These are phyloP conservation scores for Gymnopithys bicolor DNA, from an alignment of 2,797 vertebrate genomes.

Conservation along the genomic window DNA sequence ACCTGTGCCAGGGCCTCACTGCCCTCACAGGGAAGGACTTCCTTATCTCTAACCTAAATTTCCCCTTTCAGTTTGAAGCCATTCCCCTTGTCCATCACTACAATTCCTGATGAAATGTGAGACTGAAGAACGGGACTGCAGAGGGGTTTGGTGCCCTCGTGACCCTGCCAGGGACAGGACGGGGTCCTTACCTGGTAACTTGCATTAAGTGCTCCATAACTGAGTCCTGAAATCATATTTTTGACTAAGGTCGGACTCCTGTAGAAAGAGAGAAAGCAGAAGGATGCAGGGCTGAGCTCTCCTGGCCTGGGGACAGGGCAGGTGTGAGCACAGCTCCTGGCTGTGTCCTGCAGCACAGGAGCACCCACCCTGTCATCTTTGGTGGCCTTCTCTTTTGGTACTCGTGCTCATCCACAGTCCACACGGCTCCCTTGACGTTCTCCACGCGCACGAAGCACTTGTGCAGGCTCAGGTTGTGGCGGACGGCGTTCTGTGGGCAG, in stretches of 20 bases:
- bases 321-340: accelerated
- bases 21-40: not conserved
- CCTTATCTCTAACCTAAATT: not conserved
- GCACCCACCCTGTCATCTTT: constrained; percentile 97
- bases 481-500: constrained; percentile 91
- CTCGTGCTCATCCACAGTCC: constrained; percentile 98
- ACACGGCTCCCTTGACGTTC: constrained; percentile 98
- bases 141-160: accelerated
- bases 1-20: not conserved
- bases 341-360: accelerated
- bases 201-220: constrained; percentile 96
- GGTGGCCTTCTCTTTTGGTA: constrained; percentile 99
- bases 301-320: accelerated
- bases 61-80: not conserved
- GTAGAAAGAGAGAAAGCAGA: constrained; percentile 7
- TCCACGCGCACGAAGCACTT: constrained; percentile 99
- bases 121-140: accelerated
- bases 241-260: constrained; percentile 99
- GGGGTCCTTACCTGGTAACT: constrained; percentile 92
- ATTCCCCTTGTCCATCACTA: not conserved
- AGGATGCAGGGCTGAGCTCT: not conserved
- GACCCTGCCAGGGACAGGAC: not conserved
- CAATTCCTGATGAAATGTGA: not conserved
- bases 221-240: constrained; percentile 98
- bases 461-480: constrained; percentile 99